Evolutionary conservation across 2,797 vertebrate genomes (phyloP).

Genomic region (Coreius guichenoti): DNA sequence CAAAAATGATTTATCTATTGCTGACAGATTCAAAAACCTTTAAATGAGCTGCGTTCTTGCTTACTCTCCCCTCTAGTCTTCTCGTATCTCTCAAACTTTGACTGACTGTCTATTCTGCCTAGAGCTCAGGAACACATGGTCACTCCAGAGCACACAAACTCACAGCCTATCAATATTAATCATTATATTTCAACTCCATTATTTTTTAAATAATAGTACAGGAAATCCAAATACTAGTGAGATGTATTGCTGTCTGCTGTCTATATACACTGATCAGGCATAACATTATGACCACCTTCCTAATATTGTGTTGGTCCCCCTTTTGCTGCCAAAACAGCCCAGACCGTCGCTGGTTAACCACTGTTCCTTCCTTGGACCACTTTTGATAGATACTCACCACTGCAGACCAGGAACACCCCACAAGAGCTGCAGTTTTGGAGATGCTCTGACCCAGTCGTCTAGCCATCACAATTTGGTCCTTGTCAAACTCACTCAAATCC

Average conservation of each 20-base stretch:
- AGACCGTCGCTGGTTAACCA: no score
- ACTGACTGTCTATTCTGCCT: slow-evolving; percentile 6
- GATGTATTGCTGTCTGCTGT: no score
- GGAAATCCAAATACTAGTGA: neutral
- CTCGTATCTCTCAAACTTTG: slow-evolving; percentile 31
- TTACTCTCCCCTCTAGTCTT: slow-evolving; percentile 16
- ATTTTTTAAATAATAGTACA: neutral
- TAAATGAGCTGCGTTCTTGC: neutral
- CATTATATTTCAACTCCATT: neutral
- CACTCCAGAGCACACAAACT: slow-evolving; percentile 1
- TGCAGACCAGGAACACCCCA: no score
- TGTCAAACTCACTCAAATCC: no score
- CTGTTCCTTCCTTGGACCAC: no score
- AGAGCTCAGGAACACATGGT: slow-evolving; percentile 21
- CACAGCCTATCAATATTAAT: neutral
- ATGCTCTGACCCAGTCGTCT: no score
- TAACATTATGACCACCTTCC: no score
- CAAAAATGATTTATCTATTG: slow-evolving; percentile 35
- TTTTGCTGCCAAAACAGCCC: no score
- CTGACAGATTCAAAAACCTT: slow-evolving; percentile 48
- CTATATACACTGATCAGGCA: neutral
- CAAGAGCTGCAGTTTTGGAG: no score
- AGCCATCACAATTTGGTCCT: no score
- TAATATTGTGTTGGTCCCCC: no score
- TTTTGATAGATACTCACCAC: no score